A percentile compares a stretch with the other conserved stretches of the same genome.
These are phyloP conservation scores for Sebastes hubbsi DNA, from an alignment of 2,797 vertebrate species.

Conservation along the genomic window DNA sequence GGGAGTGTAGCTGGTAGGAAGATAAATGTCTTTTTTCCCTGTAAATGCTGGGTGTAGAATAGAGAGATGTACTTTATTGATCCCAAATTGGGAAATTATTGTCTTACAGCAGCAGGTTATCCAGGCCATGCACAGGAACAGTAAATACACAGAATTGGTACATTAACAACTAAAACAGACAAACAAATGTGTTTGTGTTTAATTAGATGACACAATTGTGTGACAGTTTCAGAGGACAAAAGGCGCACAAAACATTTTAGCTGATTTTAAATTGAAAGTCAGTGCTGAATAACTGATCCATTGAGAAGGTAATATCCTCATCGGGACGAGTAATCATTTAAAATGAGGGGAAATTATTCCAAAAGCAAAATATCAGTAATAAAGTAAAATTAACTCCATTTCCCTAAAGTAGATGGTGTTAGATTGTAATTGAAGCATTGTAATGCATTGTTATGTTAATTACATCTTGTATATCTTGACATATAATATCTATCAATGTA, in stretches of 20 bases:
- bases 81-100: no score
- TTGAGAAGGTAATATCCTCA: not conserved
- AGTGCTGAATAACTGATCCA: not conserved
- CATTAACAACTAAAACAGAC: not conserved
- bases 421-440: not conserved
- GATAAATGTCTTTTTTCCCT: not conserved
- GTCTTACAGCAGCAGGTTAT: no score
- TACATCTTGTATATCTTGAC: not conserved
- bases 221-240: no score
- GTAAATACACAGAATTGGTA: not conserved
- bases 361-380: not conserved
- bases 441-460: not conserved
- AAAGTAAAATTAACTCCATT: not conserved
- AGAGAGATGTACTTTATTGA: no score
- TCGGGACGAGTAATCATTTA: not conserved
- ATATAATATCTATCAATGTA: not conserved
- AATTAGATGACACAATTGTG: not conserved
- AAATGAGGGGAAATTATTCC: not conserved
- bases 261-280: not conserved
- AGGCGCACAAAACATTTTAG: not conserved
- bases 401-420: not conserved
- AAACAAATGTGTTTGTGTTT: not conserved
- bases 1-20: not conserved
- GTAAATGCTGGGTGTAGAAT: not conserved
- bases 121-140: no score